Base-by-base conservation (phyloP, 2,797 vertebrate genomes). In the Sciurus vulgaris region DNA sequence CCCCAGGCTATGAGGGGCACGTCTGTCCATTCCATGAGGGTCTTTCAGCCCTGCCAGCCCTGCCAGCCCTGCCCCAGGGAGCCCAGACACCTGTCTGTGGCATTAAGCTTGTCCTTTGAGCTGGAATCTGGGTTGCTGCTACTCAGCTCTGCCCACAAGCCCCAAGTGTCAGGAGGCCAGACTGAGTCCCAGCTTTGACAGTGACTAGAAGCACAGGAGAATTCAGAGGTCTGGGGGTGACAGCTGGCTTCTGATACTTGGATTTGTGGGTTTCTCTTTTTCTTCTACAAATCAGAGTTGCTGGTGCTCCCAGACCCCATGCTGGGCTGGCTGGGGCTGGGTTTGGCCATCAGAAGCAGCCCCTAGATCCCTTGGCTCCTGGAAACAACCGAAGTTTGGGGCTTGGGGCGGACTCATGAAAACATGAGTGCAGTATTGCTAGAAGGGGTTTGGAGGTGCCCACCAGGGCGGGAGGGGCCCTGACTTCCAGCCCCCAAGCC, bases 231-330 rank as follows among this genome's bases (percentile, higher is more conserved):
- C 5, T 30, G 38, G 30, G 26, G 56, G 59, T 63, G 79, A 44
- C 56, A 61, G 63, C 63, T 67, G 65, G n/a, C 65, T 67, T 33
- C 63, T 67, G 30, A 67, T 33, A 61, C 72, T 70, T 63, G 20
- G 33, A 3, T 41, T 56, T 7, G 35, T 26, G 38, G 41, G 73
- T 73, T 91, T 96, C 70, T 5, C 0, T 7, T 72, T 86, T 41
- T n/a, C 73, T 35, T 96, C 89, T 97, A 95, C 94, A 96, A 89
- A 94, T 95, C 59, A n/a, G 90, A 94, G 85, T 89, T 98, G 98
- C 98, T 98, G 98, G 98, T 98, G 96, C 96, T 97, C 98, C 96
- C 90, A 84, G 96, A 88, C 97, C 89, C 96, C 95, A 33, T 4
- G 79, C 74, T 97, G 95, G 95, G 97, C 92, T 94, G 74, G 83